phyloP scores from a whole-genome alignment of 1,140 invertebrate genomes.

The Megalopta genalis region DNA sequence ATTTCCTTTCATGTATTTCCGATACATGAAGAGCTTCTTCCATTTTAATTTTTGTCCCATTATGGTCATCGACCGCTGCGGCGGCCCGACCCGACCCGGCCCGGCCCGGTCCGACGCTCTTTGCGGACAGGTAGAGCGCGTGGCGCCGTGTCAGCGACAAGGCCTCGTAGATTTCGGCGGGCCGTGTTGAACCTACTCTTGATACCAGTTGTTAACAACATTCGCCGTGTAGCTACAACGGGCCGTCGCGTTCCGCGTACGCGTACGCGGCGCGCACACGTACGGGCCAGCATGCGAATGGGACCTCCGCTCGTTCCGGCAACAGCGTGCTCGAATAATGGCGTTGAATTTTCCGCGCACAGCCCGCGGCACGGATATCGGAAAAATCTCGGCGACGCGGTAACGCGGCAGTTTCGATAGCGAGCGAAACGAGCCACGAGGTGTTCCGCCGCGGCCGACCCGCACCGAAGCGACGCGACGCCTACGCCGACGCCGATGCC shows the following conservation, averaged over 20 bases:
- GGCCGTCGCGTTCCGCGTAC: not conserved
- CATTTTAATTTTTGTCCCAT: no score
- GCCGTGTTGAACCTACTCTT: conserved; percentile 57
- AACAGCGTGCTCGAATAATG: conserved; percentile 49
- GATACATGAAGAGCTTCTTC: no score
- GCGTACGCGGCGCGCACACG: conserved; percentile 6
- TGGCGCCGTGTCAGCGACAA: conserved; percentile 51
- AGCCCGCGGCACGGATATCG: conserved; percentile 49
- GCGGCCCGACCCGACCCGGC: not conserved
- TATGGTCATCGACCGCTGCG: no score
- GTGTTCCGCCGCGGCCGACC: conserved; percentile 10
- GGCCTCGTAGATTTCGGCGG: conserved; percentile 52
- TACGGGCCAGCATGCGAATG: not conserved
- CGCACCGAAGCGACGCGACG: not conserved
- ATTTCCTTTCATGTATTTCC: no score
- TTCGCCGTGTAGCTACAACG: conserved; percentile 29
- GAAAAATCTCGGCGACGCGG: conserved; percentile 37
- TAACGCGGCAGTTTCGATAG: conserved; percentile 53
- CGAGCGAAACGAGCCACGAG: conserved; percentile 44
- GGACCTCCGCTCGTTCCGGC: conserved; percentile 15
- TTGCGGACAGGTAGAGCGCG: conserved; percentile 13
- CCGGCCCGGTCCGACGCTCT: not conserved
- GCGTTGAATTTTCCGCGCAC: conserved; percentile 45
- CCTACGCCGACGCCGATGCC: no score
- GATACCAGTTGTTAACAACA: conserved; percentile 63